Conservation (phyloP, 2,797 vertebrate genomes). For the Babyrousa celebensis region DNA sequence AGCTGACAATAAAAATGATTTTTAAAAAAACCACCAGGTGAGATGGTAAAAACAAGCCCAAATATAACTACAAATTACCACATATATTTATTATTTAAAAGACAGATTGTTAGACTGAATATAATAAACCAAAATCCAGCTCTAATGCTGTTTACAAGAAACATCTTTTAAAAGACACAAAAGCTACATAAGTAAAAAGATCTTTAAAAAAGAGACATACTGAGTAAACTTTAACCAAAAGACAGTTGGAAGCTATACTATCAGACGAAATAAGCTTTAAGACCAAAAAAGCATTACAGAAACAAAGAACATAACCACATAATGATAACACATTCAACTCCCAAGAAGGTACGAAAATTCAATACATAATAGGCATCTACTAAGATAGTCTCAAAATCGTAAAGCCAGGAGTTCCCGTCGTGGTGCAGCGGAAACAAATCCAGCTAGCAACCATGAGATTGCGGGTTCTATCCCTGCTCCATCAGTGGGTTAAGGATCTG, state of each 20-base stretch:
- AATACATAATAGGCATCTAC: conserved; percentile 5
- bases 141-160: conserved; percentile 17
- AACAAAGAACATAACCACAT: conserved; percentile 33
- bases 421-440: too few species aligned
- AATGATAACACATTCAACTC: neutral
- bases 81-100: conserved; percentile 30
- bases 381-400: conserved; percentile 18
- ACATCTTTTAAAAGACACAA: conserved; percentile 9
- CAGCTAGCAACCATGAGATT: too few species aligned
- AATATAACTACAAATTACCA: neutral
- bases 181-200: neutral
- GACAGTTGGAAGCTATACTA: conserved; percentile 17
- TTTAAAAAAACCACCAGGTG: neutral
- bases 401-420: neutral
- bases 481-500: too few species aligned
- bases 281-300: neutral
- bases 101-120: neutral
- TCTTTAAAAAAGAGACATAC: neutral
- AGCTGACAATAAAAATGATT: conserved; percentile 7
- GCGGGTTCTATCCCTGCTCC: too few species aligned
- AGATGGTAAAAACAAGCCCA: conserved; percentile 3
- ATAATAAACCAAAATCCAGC: neutral
- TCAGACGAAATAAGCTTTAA: conserved; percentile 23
- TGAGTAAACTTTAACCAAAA: conserved; percentile 29
- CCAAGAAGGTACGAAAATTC: conserved; percentile 52